A percentile compares a stretch with the other conserved stretches of the same genome.
phyloP scores from a whole-genome alignment of 2,797 vertebrate species.

The Pseudocheirus occidentalis region DNA sequence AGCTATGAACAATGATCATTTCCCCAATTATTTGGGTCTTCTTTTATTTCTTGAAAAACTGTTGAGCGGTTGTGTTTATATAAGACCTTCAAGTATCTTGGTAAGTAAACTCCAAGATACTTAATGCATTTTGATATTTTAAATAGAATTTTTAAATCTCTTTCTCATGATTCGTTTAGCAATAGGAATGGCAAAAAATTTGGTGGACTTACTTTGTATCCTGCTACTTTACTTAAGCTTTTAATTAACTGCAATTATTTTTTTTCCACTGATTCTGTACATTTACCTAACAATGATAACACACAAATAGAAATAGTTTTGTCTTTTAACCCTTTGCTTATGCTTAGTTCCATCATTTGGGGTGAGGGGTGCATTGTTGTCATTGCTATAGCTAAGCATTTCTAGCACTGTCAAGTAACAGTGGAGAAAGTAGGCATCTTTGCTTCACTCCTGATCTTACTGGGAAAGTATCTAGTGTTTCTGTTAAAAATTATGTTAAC shows the following conservation, averaged over 20 bases:
- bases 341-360: too few relatives aligned
- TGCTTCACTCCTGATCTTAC: too few relatives aligned
- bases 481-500: too few relatives aligned
- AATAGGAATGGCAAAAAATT: neutral
- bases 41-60: neutral
- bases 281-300: neutral
- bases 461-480: too few relatives aligned
- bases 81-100: too few relatives aligned
- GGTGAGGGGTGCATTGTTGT: too few relatives aligned
- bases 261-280: neutral
- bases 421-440: too few relatives aligned
- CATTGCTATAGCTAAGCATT: too few relatives aligned
- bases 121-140: neutral
- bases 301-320: neutral
- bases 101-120: too few relatives aligned
- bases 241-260: neutral
- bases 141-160: neutral
- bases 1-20: neutral
- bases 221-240: neutral
- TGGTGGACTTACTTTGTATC: neutral
- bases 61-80: too few relatives aligned
- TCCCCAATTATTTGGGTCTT: neutral
- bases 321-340: neutral
- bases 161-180: neutral
- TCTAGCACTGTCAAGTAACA: too few relatives aligned